Evolutionary conservation across 2,113 vertebrate species (phyloP).

Genomic region (Pygoscelis adeliae): DNA sequence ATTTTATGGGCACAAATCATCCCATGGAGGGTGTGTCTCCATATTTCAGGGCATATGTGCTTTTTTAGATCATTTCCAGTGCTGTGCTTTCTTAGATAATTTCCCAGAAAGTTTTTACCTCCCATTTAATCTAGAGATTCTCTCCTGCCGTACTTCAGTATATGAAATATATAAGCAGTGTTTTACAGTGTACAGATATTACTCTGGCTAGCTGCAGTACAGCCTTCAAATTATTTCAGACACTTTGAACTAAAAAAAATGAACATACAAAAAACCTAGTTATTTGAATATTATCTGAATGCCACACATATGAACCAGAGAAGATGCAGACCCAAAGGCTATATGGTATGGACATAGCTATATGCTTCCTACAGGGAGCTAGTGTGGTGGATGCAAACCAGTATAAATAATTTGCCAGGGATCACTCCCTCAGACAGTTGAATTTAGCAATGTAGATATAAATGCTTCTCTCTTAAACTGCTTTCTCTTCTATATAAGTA

Average conservation of each 20-base stretch:
- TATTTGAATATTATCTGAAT: not conserved
- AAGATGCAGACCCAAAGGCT: not conserved
- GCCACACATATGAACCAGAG: not conserved
- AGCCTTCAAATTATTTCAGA: not conserved
- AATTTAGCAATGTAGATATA: not conserved
- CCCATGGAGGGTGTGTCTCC: not conserved
- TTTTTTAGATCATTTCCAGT: not conserved
- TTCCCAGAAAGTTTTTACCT: not conserved
- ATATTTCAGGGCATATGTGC: not conserved
- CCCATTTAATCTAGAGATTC: not conserved
- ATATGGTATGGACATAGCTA: not conserved
- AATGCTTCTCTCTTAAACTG: not conserved
- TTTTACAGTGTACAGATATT: not conserved
- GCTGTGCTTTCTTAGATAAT: not conserved
- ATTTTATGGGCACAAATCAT: not conserved
- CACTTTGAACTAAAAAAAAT: not conserved
- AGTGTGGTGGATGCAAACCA: not conserved
- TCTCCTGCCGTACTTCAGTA: not conserved
- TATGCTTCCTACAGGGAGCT: not conserved
- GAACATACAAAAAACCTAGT: rapidly evolving
- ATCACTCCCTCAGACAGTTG: not conserved
- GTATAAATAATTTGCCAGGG: not conserved
- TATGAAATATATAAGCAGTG: not conserved
- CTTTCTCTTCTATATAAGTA: not conserved
- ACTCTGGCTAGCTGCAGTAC: not conserved